phyloP scores from a whole-genome alignment of 1,140 invertebrate genomes.

The Drosophila cardini region DNA sequence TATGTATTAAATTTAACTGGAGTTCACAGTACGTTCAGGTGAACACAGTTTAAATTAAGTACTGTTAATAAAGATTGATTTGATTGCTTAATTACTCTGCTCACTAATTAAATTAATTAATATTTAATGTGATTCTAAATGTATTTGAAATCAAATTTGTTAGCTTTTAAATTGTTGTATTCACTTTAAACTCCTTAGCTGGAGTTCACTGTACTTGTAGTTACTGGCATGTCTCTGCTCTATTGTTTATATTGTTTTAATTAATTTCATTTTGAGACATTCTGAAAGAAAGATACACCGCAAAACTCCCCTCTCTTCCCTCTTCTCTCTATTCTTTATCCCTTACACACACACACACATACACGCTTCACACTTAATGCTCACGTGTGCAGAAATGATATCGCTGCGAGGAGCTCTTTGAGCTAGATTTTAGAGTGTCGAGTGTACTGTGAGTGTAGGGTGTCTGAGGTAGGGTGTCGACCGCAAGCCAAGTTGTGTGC shows the following conservation, averaged over 20 bases:
- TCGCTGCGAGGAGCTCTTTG: conserved; percentile 34
- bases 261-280: conserved; percentile 71
- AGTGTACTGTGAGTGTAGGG: conserved; percentile 1
- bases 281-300: conserved; percentile 53
- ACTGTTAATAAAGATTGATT: too few relatives aligned
- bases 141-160: too few relatives aligned
- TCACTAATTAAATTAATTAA: too few relatives aligned
- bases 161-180: too few relatives aligned
- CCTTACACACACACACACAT: too few relatives aligned
- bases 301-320: neutral
- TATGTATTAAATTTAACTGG: too few relatives aligned
- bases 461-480: conserved; percentile 42
- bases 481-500: conserved; percentile 70
- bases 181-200: neutral
- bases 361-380: conserved; percentile 50
- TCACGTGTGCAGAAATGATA: conserved; percentile 70
- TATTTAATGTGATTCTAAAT: too few relatives aligned
- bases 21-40: too few relatives aligned
- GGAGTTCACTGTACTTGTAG: conserved; percentile 10
- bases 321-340: neutral
- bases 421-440: conserved; percentile 39
- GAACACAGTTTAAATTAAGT: too few relatives aligned
- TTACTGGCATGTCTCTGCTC: conserved; percentile 32
- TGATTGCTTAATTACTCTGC: too few relatives aligned
- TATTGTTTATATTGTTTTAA: conserved; percentile 76